phyloP scores from a whole-genome alignment of 2,797 vertebrate genomes.

The Coregonus sp. region DNA sequence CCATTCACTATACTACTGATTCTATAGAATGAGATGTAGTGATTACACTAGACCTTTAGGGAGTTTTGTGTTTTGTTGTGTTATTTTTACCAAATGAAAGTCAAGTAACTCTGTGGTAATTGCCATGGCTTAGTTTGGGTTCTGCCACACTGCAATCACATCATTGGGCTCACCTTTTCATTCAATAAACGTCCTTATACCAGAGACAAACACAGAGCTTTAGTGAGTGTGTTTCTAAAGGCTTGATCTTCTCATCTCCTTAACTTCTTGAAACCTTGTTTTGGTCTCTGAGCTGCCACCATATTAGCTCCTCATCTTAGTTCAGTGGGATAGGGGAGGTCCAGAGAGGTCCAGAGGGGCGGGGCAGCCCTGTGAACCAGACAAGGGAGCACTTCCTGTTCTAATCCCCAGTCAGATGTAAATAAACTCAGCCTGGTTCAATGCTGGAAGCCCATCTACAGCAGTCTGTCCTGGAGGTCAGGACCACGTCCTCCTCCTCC shows the following conservation, averaged over 20 bases:
- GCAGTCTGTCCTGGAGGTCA: conserved; percentile 8
- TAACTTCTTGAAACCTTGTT: conserved; percentile 19
- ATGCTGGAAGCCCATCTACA: conserved; percentile 27
- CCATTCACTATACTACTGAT: conserved; percentile 48
- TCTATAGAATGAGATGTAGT: conserved; percentile 43
- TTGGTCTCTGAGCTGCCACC: conserved; percentile 18
- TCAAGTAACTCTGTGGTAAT: neutral
- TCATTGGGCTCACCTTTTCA: neutral
- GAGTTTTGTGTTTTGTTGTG: conserved; percentile 35
- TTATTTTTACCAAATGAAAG: neutral
- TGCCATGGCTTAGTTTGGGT: neutral
- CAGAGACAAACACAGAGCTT: neutral
- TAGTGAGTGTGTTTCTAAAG: neutral
- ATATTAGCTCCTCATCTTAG: neutral
- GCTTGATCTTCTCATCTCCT: conserved; percentile 1
- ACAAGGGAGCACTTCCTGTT: conserved; percentile 14
- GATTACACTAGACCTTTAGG: conserved; percentile 20
- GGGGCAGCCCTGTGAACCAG: conserved; percentile 15
- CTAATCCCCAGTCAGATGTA: conserved; percentile 33
- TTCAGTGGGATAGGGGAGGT: neutral
- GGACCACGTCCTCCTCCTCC: conserved; percentile 17
- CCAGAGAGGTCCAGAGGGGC: conserved; percentile 5
- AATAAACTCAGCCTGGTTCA: conserved; percentile 46
- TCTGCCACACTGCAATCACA: neutral
- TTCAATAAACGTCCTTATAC: neutral